Evolutionary conservation across 2,113 vertebrate genomes (phyloP).

Genomic region (Nyctereutes procyonoides): DNA sequence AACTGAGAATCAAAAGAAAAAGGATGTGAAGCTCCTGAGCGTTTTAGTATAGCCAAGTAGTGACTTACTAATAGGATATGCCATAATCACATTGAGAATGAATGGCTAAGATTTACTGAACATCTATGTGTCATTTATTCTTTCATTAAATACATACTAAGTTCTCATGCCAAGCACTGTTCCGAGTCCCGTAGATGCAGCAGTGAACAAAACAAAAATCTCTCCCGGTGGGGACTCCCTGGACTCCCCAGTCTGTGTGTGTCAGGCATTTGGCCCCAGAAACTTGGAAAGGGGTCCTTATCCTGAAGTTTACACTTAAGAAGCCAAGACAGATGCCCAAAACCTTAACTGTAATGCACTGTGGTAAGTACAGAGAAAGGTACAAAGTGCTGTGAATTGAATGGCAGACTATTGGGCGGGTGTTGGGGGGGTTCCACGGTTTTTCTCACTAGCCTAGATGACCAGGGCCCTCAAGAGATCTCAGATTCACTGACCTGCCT

Average conservation of each 20-base stretch:
- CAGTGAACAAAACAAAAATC: background rate
- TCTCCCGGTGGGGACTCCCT: background rate
- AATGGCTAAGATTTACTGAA: background rate
- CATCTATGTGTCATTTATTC: background rate
- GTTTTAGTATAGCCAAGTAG: background rate
- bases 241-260: background rate
- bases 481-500: background rate
- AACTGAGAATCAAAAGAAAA: background rate
- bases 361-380: background rate
- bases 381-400: background rate
- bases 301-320: background rate
- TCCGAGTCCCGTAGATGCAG: background rate
- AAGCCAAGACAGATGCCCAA: background rate
- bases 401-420: rapidly evolving
- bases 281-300: background rate
- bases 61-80: background rate
- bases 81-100: background rate
- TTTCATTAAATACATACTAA: background rate
- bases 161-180: background rate
- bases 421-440: rapidly evolving
- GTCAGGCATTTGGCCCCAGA: background rate
- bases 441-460: background rate
- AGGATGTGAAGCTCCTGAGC: background rate
- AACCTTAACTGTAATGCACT: background rate
- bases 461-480: background rate